Evolutionary conservation across 2,888 invertebrate genomes (phyloP), one percentile per base, ranked within the genome.

Genomic region (Drosophila barbarae): DNA sequence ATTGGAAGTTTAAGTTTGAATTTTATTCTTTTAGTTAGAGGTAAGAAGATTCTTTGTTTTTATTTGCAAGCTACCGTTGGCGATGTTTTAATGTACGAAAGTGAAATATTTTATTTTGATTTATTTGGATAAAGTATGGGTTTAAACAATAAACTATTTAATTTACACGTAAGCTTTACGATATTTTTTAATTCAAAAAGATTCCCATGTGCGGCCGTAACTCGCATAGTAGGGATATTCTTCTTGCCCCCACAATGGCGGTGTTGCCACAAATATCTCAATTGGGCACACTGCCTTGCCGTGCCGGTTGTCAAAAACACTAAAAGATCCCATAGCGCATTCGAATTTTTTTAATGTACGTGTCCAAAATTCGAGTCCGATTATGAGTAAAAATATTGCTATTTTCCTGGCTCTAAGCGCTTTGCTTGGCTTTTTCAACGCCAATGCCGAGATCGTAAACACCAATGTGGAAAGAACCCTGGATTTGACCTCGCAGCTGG

Each of bases 401-500:
- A 46, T 59, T 46, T 58, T 39, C 18, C 32, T 60, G 32, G 46
- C 59, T 9, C 3, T 60, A 8, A 30, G 59, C 23, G 59, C 59
- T 0, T 18, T 46, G 15, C 59, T 60, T 12, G 58, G 44, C 32
- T 2, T 39, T n/a, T 63, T 23, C 9, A 23, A 13, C 1, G 60
- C 21, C 0, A 30, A 92, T 72, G 90, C 91, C 71, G 92, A 93
- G 73, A 84, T 95, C 70, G 90, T 92, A 67, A 91, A 95, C 69
- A 94, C 93, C 89, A 95, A 95, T 91, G 95, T 95, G 21, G 97
- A 97, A 71, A 92, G 97, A 87, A 93, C 93, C 51, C 93, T 98
- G 77, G 98, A 98, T 90, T 90, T 98, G 72, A 92, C 95, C 7
- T 94, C 96, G 8, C 98, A 98, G 90, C 91, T 98, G 64, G 96